A percentile compares a stretch with the other conserved stretches of the same genome.
Conservation (phyloP, 2,113 vertebrate species). For the Cryptomyrus ogoouensis region DNA sequence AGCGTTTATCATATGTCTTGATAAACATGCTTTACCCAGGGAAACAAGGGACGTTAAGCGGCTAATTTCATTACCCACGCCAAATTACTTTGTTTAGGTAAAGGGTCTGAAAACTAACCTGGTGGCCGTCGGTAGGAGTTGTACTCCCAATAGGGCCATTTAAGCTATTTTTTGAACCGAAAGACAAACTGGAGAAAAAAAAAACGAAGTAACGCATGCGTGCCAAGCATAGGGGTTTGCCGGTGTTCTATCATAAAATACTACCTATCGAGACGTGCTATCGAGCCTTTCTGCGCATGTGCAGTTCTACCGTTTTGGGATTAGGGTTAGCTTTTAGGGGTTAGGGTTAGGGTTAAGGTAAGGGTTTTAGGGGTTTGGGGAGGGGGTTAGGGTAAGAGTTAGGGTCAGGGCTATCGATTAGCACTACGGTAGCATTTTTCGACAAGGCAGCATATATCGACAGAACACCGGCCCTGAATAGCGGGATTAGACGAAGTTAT, state of each 20-base stretch:
- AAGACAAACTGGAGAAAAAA: not conserved
- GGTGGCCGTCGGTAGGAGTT: not conserved
- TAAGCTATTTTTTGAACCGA: not conserved
- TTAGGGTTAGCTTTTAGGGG: no score
- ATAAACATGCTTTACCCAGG: not conserved
- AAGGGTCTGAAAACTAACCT: not conserved
- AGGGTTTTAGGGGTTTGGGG: no score
- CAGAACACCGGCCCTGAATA: not conserved
- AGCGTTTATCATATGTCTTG: not conserved
- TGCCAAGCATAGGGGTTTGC: not conserved
- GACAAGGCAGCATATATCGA: no score
- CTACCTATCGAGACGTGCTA: no score
- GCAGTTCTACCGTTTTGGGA: no score
- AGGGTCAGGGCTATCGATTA: no score
- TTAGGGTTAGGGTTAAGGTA: no score
- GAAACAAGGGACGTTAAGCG: not conserved
- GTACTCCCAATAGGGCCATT: not conserved
- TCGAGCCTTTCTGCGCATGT: no score
- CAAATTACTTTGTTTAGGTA: not conserved
- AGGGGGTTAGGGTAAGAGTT: no score
- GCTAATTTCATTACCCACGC: not conserved
- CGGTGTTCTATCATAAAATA: no score
- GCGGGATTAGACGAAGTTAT: not conserved
- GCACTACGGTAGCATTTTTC: no score
- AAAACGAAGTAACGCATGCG: not conserved